Conservation (phyloP, 2,113 vertebrate species). For the Physeter macrocephalus region DNA sequence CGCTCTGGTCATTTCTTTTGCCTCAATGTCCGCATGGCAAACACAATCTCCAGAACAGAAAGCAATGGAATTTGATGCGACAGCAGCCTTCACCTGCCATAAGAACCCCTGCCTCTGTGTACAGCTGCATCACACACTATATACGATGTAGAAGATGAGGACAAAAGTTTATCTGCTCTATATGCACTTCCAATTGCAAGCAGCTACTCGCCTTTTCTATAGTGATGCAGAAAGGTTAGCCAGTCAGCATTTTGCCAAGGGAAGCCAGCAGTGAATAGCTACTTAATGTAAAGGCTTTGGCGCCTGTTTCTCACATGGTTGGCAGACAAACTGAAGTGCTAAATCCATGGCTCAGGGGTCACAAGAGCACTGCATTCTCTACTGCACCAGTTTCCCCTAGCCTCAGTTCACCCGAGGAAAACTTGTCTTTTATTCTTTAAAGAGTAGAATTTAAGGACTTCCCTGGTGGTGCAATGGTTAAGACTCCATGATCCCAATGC, state of each 20-base stretch:
- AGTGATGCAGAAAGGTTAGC: not conserved
- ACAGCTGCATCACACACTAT: not conserved
- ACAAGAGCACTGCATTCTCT: rapidly evolving
- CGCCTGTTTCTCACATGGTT: not conserved
- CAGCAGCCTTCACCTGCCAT: not conserved
- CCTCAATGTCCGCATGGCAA: not conserved
- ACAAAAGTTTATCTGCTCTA: rapidly evolving
- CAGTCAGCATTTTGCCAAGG: not conserved
- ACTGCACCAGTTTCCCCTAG: not conserved
- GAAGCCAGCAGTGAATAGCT: not conserved
- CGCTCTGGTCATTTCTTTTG: not conserved
- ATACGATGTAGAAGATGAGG: not conserved
- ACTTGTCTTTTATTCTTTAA: not conserved
- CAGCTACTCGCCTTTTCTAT: not conserved
- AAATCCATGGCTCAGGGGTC: not conserved
- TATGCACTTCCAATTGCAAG: not conserved
- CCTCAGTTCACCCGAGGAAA: not conserved
- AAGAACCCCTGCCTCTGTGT: not conserved
- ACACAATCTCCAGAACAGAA: not conserved
- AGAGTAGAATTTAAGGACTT: not conserved
- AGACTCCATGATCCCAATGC: no score
- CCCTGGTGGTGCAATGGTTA: no score
- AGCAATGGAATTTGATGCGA: not conserved
- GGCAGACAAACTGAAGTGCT: not conserved
- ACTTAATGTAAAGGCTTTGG: not conserved